phyloP scores from a whole-genome alignment of 2,113 vertebrate species.

The Lasiurus borealis region DNA sequence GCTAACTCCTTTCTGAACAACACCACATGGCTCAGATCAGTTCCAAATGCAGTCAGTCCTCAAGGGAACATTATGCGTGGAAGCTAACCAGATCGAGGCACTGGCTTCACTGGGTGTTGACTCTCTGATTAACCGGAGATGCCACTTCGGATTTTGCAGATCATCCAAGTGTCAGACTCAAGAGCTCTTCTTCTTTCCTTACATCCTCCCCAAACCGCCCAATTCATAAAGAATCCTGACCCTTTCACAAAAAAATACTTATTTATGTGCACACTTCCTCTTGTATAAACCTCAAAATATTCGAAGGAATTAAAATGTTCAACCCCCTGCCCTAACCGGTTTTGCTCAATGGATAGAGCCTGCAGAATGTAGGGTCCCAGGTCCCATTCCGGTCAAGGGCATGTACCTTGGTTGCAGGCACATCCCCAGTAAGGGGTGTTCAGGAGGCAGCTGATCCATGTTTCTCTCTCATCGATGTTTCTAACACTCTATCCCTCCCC shows the following conservation, averaged over 20 bases:
- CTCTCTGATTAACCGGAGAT: background rate
- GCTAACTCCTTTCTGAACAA: constrained; percentile 73
- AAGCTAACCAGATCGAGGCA: constrained; percentile 11
- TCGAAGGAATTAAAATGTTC: background rate
- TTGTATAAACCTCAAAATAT: background rate
- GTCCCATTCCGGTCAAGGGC: too few relatives aligned
- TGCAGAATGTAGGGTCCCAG: too few relatives aligned
- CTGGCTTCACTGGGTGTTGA: background rate
- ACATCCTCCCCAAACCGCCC: background rate
- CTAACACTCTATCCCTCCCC: too few relatives aligned
- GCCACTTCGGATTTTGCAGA: background rate
- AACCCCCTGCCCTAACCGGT: background rate
- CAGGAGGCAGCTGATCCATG: too few relatives aligned
- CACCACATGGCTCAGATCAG: constrained; percentile 78
- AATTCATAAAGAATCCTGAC: background rate
- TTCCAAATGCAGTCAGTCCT: constrained; percentile 57
- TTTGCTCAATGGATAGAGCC: background rate
- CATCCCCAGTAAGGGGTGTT: too few relatives aligned
- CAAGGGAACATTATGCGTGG: background rate
- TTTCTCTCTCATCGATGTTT: too few relatives aligned
- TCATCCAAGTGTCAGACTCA: background rate
- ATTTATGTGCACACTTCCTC: background rate
- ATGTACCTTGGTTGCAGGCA: too few relatives aligned
- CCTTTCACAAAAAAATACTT: background rate
- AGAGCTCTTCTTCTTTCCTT: background rate